A percentile compares a stretch with the other conserved stretches of the same genome.
These are phyloP conservation scores for Brachionus plicatilis DNA, from an alignment of 1,140 invertebrate species.

Conservation along the genomic window DNA sequence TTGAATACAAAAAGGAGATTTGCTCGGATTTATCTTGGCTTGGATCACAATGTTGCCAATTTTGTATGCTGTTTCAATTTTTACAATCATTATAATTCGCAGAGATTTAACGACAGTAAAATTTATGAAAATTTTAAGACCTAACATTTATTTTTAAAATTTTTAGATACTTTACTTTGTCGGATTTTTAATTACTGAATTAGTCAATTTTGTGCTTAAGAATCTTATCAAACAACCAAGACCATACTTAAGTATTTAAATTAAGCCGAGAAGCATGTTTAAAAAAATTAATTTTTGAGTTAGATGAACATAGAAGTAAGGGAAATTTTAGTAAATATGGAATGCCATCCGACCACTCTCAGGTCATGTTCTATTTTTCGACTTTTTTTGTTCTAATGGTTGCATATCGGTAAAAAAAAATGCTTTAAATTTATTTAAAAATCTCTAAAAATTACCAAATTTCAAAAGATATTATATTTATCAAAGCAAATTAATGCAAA, in stretches of 20 bases:
- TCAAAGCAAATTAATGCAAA: background rate
- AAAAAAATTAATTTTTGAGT: background rate
- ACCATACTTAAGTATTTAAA: constrained; percentile 61
- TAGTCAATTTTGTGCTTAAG: constrained; percentile 73
- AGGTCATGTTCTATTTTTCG: constrained; percentile 87
- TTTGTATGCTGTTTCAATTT: constrained; percentile 72
- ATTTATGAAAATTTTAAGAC: background rate
- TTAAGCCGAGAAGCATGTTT: constrained; percentile 53
- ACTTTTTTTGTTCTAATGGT: constrained; percentile 47
- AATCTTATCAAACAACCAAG: constrained; percentile 73
- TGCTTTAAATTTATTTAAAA: background rate
- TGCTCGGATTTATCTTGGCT: constrained; percentile 71
- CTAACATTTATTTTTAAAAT: background rate
- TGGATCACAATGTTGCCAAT: constrained; percentile 74
- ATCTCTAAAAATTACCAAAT: background rate
- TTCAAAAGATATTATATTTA: background rate
- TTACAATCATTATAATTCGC: constrained; percentile 77
- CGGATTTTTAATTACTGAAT: constrained; percentile 72
- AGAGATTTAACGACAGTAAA: constrained; percentile 80
- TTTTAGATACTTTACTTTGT: constrained; percentile 74
- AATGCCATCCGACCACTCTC: constrained; percentile 86
- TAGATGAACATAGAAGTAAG: constrained; percentile 47
- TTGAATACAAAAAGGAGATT: constrained; percentile 62
- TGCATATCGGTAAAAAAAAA: background rate
- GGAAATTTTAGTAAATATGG: constrained; percentile 76